Base-by-base conservation (phyloP, 2,797 vertebrate genomes). In the Microctenopoma lineatum region DNA sequence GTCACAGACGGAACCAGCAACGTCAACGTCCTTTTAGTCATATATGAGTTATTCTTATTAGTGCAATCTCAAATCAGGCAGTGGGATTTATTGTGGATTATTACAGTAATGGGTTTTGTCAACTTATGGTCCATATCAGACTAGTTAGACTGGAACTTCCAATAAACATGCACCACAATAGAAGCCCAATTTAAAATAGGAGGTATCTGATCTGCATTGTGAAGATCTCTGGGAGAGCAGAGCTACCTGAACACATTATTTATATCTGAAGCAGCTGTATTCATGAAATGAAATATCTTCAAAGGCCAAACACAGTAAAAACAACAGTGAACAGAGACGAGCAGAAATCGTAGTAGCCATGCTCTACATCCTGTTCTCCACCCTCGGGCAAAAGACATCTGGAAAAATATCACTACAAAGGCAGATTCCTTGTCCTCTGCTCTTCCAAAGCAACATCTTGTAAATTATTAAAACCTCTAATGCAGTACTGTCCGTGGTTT, bases 381-480 rank as follows among this genome's bases (percentile, higher is more conserved):
- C 41, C 41, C 21, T 55, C 10, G 1, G 74, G 32, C 59, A 61
- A 26, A 66, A 67, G 57, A 80, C 71, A 74, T 75, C 66, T 57
- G 41, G 47, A 75, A 67, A 79, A 71, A 72, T 66, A 60, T 68
- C 58, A 60, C 59, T 47, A 70, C 74, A 73, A 80, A 87, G 47
- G 50, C 77, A 70, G 66, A 80, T 78, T 83, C 59, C 64, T 72
- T 81, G 73, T 87, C 77, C 70, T 83, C 70, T 71, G 59, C 74
- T 88, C 84, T 73, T 84, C 66, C 70, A 71, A 47, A 79, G 84
- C 51, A 87, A 75, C 84, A 74, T 70, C 66, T 69, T 59, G 44
- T 92, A 79, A 89, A 92, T 90, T 87, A 91, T 92, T 92, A 81
- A 92, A 90, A 76, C 46, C 87, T 90, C 65, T 70, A 70, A 71